Base-by-base conservation (phyloP, 2,113 vertebrate genomes). In the Oreochromis tanganicae region DNA sequence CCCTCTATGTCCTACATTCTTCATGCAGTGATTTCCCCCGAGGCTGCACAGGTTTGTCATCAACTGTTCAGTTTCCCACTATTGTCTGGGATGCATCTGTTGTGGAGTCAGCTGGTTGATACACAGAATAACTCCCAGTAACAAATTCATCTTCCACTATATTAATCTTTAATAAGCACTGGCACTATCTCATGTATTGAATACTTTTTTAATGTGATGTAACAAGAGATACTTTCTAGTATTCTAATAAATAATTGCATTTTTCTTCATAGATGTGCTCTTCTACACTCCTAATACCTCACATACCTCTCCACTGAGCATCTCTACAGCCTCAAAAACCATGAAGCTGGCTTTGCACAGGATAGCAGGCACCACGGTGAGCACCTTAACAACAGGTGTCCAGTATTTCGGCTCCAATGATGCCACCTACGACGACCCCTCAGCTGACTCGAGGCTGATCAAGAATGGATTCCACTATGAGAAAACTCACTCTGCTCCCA, bases 331-430 rank as follows among this genome's bases (percentile, higher is more conserved):
- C 80, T 86, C 83, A 12, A 87, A 94, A 97, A 96, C 96, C 95
- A 99, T 99, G 97, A 99, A 98, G 97, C 96, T 97, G 85, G 89
- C 98, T 93, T 93, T 99, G 94, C 97, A 97, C 95, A 97, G 97
- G 91, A 97, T 99, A 91, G 97, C 98, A 54, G 97, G 98, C 54
- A 98, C 98, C 83, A 98, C 98, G 29, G 97, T 99, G 95, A 97
- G 96, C 90, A 97, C 97, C 50, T 96, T 99, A 89, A 98, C 98
- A 0, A 98, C 98, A 68, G 98, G 98, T 90, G 97, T 98, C 63
- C 97, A 97, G 84, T 98, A 98, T 75, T 95, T 98, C 63, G 97
- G 97, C 84, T 97, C 98, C 66, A 99, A 99, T 85, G 97, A 99
- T 24, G 98, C 97, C 93, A 97, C 96, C 89, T 99, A 99, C 81